Evolutionary conservation across 1,140 invertebrate species (phyloP), one percentile per base, ranked within the genome.

Genomic region (Lanistes nyassanus): DNA sequence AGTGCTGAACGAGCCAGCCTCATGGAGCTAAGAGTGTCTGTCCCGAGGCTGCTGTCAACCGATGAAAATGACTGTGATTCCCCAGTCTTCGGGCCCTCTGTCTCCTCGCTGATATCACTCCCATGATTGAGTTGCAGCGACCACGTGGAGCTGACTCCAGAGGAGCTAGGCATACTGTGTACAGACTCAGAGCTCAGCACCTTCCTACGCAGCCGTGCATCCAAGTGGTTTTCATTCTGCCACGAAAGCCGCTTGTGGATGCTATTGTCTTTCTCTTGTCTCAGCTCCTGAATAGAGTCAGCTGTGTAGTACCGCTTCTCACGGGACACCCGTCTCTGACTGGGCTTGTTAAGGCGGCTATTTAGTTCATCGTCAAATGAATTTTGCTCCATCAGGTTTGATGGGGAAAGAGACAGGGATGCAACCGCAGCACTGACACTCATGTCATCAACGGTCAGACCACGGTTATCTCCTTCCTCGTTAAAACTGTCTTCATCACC

Each of bases 171-270:
- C 39, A 90, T 81, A 65, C 87, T 88, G 62, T 83, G 77, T 9
- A 88, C 75, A 51, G 90, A 91, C 78, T 91, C 90, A 13, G 87
- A 86, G 75, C 89, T 90, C 26, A 87, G 74, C 36, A 80, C 76
- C 79, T 86, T 86, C 56, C 80, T 78, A 68, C 80, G 79, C 4
- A 85, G 74, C 47, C 78, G 79, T 51, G 79, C 79, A 21, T 83
- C 81, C 26, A 81, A 75, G 72, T 75, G 84, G 85, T 79, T 88
- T 86, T 75, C 86, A 7, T 78, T 77, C 85, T 93, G 93, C 92
- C 92, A 93, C 21, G 92, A 93, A 23, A 93, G 86, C 37, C 92
- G 88, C 87, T 93, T 93, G 82, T 93, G 91, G 75, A 93, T 93
- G 71, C 89, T 91, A 34, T 89, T 86, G 86, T 93, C 92, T 58